Conservation (phyloP, 2,888 invertebrate genomes). For the Synergus gifuensis region DNA sequence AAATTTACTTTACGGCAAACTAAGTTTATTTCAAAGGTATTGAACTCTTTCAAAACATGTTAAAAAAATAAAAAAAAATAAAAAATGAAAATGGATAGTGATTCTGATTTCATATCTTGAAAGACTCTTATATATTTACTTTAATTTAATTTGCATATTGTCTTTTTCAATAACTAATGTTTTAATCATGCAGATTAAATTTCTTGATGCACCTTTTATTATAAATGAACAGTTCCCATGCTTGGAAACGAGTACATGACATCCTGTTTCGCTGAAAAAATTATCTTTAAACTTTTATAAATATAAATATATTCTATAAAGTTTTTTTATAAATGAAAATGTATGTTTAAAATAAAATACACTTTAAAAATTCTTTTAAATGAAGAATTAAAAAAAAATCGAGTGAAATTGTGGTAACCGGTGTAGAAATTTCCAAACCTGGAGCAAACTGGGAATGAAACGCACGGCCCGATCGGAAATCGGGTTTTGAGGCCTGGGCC, state of each 20-base stretch:
- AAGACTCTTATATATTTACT: not conserved
- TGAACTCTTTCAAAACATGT: not conserved
- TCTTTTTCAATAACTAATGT: not conserved
- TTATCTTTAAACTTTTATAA: not conserved
- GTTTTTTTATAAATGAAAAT: too few relatives aligned
- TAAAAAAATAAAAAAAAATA: too few relatives aligned
- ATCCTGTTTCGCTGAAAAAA: slow-evolving; percentile 34
- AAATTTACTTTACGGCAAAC: not conserved
- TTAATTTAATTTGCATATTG: not conserved
- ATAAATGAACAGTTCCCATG: slow-evolving; percentile 13
- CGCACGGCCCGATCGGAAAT: too few relatives aligned
- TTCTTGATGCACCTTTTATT: slow-evolving; percentile 39
- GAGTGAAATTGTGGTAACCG: too few relatives aligned
- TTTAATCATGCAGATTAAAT: slow-evolving; percentile 19
- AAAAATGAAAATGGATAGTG: not conserved
- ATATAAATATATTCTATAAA: not conserved
- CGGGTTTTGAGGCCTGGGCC: too few relatives aligned
- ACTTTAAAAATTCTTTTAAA: too few relatives aligned
- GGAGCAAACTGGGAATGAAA: too few relatives aligned
- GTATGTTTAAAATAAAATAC: too few relatives aligned
- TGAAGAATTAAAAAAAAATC: too few relatives aligned
- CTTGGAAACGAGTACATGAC: slow-evolving; percentile 44
- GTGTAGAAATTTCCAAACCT: too few relatives aligned
- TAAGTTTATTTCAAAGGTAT: too few relatives aligned
- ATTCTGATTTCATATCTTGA: not conserved